phyloP scores from a whole-genome alignment of 1,140 invertebrate genomes.

The Fopius arisanus region DNA sequence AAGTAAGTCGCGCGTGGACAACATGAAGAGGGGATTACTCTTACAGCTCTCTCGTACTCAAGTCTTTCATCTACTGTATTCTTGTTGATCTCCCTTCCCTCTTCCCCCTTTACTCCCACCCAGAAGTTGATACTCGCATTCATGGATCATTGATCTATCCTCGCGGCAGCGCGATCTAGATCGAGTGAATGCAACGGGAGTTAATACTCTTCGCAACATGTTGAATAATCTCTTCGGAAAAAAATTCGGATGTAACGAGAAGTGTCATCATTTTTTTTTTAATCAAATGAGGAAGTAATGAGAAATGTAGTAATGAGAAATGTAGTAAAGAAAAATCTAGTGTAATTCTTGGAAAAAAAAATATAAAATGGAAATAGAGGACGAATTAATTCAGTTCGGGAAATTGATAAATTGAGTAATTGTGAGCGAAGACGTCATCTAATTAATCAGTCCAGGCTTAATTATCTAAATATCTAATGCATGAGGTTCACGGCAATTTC shows the following conservation, averaged over 20 bases:
- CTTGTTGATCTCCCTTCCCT: not conserved
- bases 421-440: not conserved
- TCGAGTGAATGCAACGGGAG: not conserved
- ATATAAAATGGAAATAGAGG: not conserved
- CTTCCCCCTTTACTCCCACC: not conserved
- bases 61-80: constrained; percentile 13
- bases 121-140: not conserved
- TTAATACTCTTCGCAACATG: no score
- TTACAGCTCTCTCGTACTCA: not conserved
- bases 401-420: not conserved
- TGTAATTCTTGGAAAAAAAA: no score
- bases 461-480: no score
- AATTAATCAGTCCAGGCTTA: not conserved
- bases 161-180: not conserved
- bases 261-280: no score
- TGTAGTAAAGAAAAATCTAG: no score
- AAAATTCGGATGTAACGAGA: no score
- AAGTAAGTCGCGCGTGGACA: constrained; percentile 40
- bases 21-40: not conserved
- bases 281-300: no score
- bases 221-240: no score
- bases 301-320: no score
- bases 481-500: no score
- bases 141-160: constrained; percentile 22
- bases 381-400: no score